phyloP scores from a whole-genome alignment of 2,113 vertebrate species.

The Gymnocephalus cernua region DNA sequence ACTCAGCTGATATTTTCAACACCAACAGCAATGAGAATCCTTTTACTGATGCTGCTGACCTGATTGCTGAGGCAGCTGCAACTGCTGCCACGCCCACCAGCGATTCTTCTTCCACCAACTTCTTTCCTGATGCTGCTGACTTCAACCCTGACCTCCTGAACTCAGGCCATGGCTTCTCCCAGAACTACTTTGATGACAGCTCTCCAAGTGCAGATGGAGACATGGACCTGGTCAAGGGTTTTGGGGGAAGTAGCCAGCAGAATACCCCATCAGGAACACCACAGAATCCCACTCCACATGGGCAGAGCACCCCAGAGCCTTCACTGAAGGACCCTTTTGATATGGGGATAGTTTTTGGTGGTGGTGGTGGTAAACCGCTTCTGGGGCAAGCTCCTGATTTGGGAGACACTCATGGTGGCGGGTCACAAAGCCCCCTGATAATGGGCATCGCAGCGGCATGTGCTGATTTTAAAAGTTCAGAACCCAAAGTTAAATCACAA shows the following conservation, averaged over 20 bases:
- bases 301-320: slow-evolving; percentile 85
- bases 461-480: slow-evolving; percentile 84
- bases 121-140: slow-evolving; percentile 93
- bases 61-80: slow-evolving; percentile 93
- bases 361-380: slow-evolving; percentile 83
- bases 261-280: slow-evolving; percentile 85
- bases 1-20: slow-evolving; percentile 96
- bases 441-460: slow-evolving; percentile 70
- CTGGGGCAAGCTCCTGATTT: slow-evolving; percentile 89
- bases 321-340: slow-evolving; percentile 86
- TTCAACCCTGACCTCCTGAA: slow-evolving; percentile 94
- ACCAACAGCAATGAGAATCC: slow-evolving; percentile 94
- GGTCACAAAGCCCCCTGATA: slow-evolving; percentile 93
- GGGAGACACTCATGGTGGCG: slow-evolving; percentile 87
- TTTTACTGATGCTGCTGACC: slow-evolving; percentile 94
- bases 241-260: slow-evolving; percentile 85
- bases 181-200: slow-evolving; percentile 95
- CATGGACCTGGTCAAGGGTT: slow-evolving; percentile 93
- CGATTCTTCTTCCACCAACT: slow-evolving; percentile 94
- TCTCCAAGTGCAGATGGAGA: slow-evolving; percentile 96
- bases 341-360: slow-evolving; percentile 82
- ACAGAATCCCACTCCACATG: slow-evolving; percentile 85
- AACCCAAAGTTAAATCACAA: slow-evolving; percentile 87
- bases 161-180: slow-evolving; percentile 91
- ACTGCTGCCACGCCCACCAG: slow-evolving; percentile 93